Percentiles rank a stretch among this genome's conserved stretches.
Conservation (phyloP, 2,113 vertebrate species). For the Crocuta crocuta region DNA sequence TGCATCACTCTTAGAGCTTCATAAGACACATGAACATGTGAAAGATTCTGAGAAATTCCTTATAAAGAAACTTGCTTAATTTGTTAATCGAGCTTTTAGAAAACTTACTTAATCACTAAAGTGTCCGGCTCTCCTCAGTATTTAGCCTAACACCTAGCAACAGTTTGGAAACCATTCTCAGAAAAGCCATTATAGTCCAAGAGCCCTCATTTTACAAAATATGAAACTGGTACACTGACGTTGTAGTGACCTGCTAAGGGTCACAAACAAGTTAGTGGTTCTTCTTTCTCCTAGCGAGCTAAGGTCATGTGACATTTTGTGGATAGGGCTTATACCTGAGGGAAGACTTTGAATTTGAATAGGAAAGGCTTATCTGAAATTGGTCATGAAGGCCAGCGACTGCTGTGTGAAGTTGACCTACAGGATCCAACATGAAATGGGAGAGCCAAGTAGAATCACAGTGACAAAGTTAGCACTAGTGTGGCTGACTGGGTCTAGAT, state of each 20-base stretch:
- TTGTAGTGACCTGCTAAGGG: neutral
- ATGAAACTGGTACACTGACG: neutral
- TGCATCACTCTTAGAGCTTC: neutral
- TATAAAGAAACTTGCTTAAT: neutral
- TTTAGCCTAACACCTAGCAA: neutral
- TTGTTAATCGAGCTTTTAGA: neutral
- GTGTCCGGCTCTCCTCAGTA: neutral
- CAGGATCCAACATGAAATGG: neutral
- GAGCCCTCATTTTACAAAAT: slow-evolving; percentile 2
- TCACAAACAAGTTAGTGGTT: neutral
- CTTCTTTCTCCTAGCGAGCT: slow-evolving; percentile 10
- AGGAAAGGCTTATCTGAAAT: neutral
- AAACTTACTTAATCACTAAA: neutral
- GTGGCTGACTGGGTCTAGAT: neutral
- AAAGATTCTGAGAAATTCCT: neutral
- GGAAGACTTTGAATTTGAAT: slow-evolving; percentile 7
- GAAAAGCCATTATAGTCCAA: neutral
- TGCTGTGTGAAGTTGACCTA: neutral
- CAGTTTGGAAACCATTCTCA: neutral
- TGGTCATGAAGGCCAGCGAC: neutral
- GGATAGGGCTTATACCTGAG: neutral
- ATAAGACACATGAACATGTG: neutral
- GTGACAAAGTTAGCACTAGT: neutral
- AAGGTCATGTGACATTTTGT: neutral
- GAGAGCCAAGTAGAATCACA: neutral